Conservation (phyloP, 2,888 invertebrate species). For the Timema cristinae region DNA sequence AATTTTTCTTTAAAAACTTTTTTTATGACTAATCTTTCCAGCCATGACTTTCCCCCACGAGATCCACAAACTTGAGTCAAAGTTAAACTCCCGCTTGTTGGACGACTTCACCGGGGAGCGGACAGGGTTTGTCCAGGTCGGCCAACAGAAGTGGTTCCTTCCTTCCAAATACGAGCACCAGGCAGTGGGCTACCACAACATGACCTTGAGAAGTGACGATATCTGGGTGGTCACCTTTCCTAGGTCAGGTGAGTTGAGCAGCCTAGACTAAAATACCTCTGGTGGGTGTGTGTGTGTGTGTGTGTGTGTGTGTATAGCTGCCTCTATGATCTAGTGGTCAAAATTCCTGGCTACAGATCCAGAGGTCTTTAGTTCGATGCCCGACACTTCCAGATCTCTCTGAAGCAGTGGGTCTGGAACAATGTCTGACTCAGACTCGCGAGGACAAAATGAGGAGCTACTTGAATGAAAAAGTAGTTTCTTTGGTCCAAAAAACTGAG, state of each 20-base stretch:
- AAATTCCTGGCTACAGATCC: too few species aligned
- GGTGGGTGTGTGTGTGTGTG: too few species aligned
- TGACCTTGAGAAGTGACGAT: conserved; percentile 62
- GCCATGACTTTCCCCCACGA: conserved; percentile 54
- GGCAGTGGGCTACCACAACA: conserved; percentile 64
- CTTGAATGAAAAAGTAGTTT: too few species aligned
- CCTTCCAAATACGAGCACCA: conserved; percentile 62
- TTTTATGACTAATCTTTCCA: not conserved
- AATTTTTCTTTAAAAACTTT: too few species aligned
- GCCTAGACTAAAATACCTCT: not conserved
- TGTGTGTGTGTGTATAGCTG: too few species aligned
- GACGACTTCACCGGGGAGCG: conserved; percentile 64
- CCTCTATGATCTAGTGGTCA: too few species aligned
- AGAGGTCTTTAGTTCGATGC: too few species aligned
- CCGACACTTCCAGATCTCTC: too few species aligned
- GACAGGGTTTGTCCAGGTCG: conserved; percentile 70
- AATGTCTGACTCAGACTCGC: too few species aligned
- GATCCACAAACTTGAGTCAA: conserved; percentile 54
- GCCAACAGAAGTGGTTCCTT: conserved; percentile 69
- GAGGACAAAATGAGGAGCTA: too few species aligned
- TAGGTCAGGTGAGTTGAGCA: conserved; percentile 60
- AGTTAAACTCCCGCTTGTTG: conserved; percentile 54
- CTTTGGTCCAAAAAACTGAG: too few species aligned
- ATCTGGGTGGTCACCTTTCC: conserved; percentile 74
- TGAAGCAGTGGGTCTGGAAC: too few species aligned